Percentiles rank a stretch among this genome's conserved stretches.
Conservation (phyloP, 1,140 invertebrate species). For the Trissolcus basalis region DNA sequence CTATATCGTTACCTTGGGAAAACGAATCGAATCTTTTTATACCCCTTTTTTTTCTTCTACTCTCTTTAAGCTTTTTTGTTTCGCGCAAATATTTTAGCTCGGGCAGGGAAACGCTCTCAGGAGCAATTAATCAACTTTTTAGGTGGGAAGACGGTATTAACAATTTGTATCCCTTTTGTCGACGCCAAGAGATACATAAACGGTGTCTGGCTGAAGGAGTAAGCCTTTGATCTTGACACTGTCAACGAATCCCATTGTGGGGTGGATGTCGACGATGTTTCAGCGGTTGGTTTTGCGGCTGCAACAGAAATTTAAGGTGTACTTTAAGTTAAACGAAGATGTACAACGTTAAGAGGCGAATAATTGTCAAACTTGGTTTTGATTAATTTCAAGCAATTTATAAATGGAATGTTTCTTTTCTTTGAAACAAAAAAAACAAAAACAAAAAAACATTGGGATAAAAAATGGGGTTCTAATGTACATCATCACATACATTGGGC, state of each 20-base stretch:
- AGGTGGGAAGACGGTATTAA: slow-evolving; percentile 34
- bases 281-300: slow-evolving; percentile 8
- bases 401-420: too few relatives aligned
- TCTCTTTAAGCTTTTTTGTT: too few relatives aligned
- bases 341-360: too few relatives aligned
- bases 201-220: slow-evolving; percentile 15
- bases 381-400: too few relatives aligned
- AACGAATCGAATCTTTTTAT: too few relatives aligned
- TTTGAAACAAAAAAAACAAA: too few relatives aligned
- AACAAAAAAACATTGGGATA: too few relatives aligned
- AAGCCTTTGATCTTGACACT: slow-evolving; percentile 28
- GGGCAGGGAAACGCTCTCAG: slow-evolving; percentile 25
- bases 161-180: slow-evolving; percentile 40
- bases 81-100: neutral
- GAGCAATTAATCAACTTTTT: slow-evolving; percentile 47
- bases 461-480: too few relatives aligned
- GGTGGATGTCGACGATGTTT: slow-evolving; percentile 9
- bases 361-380: too few relatives aligned
- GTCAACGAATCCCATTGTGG: slow-evolving; percentile 4
- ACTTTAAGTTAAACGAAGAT: neutral
- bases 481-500: too few relatives aligned
- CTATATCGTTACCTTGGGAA: too few relatives aligned
- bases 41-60: too few relatives aligned
- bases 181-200: slow-evolving; percentile 6
- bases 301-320: slow-evolving; percentile 4